Base-by-base conservation (phyloP, 1,140 invertebrate genomes). In the Cydia pomonella region DNA sequence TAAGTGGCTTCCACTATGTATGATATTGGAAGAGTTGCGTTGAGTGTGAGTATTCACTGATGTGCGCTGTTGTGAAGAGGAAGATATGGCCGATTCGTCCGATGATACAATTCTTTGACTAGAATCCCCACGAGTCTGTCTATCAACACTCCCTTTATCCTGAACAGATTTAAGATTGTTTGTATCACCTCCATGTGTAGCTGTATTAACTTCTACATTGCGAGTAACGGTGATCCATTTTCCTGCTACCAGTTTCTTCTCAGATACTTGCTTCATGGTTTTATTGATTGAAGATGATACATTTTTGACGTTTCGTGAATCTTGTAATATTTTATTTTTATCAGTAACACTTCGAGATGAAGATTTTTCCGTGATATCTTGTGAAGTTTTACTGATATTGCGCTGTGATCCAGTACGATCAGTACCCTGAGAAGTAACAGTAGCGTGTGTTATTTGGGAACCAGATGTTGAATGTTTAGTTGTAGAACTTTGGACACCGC, bases 141-240 rank as follows among this genome's bases (percentile, higher is more conserved):
- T 74, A 47, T 50, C 47, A 72, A 38, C 23, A 63, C n/a, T 59
- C n/a, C 7, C 21, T 29, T 74, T 75, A 27, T 64, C 73, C 25
- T 38, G 41, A 25, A 50, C 73, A 41, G 63, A 59, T 41, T 71
- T 74, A 23, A 73, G 66, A 29, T 66, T 74, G 27, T 23, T 44
- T 44, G 50, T 59, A 38, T 84, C 83, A 16, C 78, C 77, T 38
- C 75, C 82, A n/a, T 18, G 27, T 12, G 75, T 71, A 25, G 75
- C 72, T 7, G 84, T 80, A 75, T 83, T 84, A n/a, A 88, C 86
- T 83, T 92, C 90, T 41, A 92, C 85, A 75, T 91, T 90, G 63
- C 85, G 80, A 44, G 91, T 92, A 21, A 92, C 87, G 41, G 81
- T 92, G 0, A 91, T 89, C 88, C 85, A 90, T 81, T 92, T 92